Evolutionary conservation across 2,797 vertebrate species (phyloP), one percentile per base, ranked within the genome.

Genomic region (Erithacus rubecula): DNA sequence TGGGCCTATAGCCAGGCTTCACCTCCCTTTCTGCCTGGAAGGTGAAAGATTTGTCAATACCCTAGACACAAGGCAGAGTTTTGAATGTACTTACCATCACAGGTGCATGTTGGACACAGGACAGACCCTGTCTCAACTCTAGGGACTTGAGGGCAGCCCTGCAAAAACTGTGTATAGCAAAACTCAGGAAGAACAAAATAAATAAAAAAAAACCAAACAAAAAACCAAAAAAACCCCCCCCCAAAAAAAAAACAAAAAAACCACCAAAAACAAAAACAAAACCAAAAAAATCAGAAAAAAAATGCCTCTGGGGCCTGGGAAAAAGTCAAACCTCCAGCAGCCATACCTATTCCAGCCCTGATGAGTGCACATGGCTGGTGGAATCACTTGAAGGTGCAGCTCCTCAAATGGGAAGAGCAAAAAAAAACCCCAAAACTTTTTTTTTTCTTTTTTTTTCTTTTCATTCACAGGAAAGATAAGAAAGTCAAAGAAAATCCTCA

Each of bases 361-460:
- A 9, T 39, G 60, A 65, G 24, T 2, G 1, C 32, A 69, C 0
- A 0, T 24, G 58, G n/a, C 39, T 6, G 1, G 32, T 70, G 34
- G 26, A 41, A 63, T 51, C 64, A 29, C 49, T 59, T 75, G 20
- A n/a, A 71, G 53, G 16, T 69, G 43, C 16, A 62, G 44, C 49
- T 89, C 30, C 36, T 83, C 60, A 65, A 37, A 44, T 9, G 51
- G 29, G 12, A 87, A 51, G 22, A 63, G 9, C 26, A 83, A 82
- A 41, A 83, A 82, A 41, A 41, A 44, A 44, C 20, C 19, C 20
- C 19, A 43, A 43, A 18, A 18, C 18, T 9, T 18, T 18, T 43
- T 43, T 14, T 27, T 27, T 27, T 47, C 24, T 47, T 24, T 49
- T 37, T 49, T 44, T 44, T 34, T 46, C 53, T 36, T 9, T 17